Base-by-base conservation (phyloP, 2,797 vertebrate genomes). In the Neomorphus geoffroyi region DNA sequence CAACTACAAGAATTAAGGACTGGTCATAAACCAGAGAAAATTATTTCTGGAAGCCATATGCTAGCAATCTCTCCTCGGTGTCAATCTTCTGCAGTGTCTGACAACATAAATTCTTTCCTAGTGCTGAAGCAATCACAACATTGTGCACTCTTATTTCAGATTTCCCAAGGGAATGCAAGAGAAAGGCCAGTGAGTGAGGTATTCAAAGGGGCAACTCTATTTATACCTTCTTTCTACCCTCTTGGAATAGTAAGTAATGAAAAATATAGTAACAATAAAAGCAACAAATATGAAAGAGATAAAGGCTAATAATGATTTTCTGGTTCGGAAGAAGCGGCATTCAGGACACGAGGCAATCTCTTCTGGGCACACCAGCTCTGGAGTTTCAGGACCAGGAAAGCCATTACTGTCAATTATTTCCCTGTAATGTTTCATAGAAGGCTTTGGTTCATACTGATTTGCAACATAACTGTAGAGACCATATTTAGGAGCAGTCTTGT, bases 401-500 rank as follows among this genome's bases (percentile, higher is more conserved):
- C 99, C 99, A 5, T 99, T 98, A 85, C 98, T 98, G 81, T 97
- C 97, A 85, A 99, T 99, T 93, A 99, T 98, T 97, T 98, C 98
- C 80, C 97, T 98, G 90, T 99, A 99, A 96, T 98, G 98, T 80
- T 97, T 97, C 91, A 99, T 94, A 5, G 99, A 99, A 9, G 98
- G 98, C 96, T 99, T 99, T 85, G 97, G 77, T 86, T 99, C 98
- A 4, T 98, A 98, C 10, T 98, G 98, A 32, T 98, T 98, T 23
- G 98, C 98, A 46, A 98, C 73, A 0, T 98, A 98, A 88, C 98
- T 98, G 75, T 99, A 99, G 91, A 99, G 93, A 56, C 99, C 99
- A 11, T 98, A 99, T 41, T 98, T 98, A 0, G 99, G 99, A 97
- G 99, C 98, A 13, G 98, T 97, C 67, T 98, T 98, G 97, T 99